phyloP scores from a whole-genome alignment of 2,888 invertebrate genomes.

The Leptinotarsa tumamoca region DNA sequence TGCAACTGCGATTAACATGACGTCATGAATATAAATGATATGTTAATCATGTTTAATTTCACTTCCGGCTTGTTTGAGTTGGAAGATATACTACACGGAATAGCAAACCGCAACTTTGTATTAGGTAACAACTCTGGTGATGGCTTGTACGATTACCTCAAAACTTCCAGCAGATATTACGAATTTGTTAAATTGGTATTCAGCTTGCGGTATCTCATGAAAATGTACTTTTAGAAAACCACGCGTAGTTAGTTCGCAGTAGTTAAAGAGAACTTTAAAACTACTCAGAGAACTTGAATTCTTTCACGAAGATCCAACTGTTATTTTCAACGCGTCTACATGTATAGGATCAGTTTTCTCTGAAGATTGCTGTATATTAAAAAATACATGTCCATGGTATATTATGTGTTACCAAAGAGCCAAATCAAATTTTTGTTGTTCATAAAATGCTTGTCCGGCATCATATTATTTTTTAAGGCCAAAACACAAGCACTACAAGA shows the following conservation, averaged over 20 bases:
- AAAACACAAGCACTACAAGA: too few relatives aligned
- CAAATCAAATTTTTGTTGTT: too few relatives aligned
- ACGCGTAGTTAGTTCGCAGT: not conserved
- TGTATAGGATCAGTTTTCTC: too few relatives aligned
- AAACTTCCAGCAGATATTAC: too few relatives aligned
- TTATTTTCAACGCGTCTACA: too few relatives aligned
- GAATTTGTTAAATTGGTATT: not conserved
- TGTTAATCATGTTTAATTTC: slow-evolving; percentile 45
- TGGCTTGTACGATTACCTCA: not conserved
- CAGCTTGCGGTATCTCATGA: not conserved
- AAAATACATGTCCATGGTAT: too few relatives aligned
- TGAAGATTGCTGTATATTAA: too few relatives aligned
- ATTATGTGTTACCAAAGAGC: too few relatives aligned
- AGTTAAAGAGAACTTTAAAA: not conserved
- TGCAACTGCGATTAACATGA: slow-evolving; percentile 40
- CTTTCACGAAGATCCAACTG: too few relatives aligned
- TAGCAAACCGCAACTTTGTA: not conserved
- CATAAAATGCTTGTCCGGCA: too few relatives aligned
- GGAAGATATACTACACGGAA: slow-evolving; percentile 4
- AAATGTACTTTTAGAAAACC: not conserved
- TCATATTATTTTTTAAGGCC: too few relatives aligned
- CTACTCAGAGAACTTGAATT: too few relatives aligned
- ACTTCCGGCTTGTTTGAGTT: slow-evolving; percentile 34
- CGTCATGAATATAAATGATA: slow-evolving; percentile 45
- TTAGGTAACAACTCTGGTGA: slow-evolving; percentile 4